These are phyloP conservation scores for Danio jaintianensis DNA, from an alignment of 2,797 vertebrate genomes.

Conservation along the genomic window DNA sequence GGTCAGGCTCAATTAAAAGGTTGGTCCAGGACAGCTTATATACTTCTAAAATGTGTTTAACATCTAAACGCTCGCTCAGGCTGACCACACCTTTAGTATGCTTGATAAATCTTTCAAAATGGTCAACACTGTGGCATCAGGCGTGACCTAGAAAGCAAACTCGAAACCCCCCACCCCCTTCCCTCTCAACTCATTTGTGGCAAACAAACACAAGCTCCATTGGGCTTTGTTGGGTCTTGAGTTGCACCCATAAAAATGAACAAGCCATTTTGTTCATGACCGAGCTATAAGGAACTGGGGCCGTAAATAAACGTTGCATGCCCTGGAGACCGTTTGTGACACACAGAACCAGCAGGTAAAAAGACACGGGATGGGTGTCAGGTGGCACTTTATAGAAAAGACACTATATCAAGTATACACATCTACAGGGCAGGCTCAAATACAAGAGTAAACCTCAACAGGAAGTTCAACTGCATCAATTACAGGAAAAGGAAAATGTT, in stretches of 20 bases:
- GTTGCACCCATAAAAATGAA: slow-evolving; percentile 59
- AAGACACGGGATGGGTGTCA: slow-evolving; percentile 54
- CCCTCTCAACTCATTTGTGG: slow-evolving; percentile 35
- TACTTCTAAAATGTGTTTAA: slow-evolving; percentile 57
- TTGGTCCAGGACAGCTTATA: slow-evolving; percentile 42
- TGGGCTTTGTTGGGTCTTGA: slow-evolving; percentile 60
- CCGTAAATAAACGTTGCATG: slow-evolving; percentile 59
- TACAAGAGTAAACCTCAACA: slow-evolving; percentile 61
- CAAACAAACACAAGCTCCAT: slow-evolving; percentile 41
- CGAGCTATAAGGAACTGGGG: slow-evolving; percentile 6
- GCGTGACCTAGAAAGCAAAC: slow-evolving; percentile 66
- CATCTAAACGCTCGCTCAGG: slow-evolving; percentile 34
- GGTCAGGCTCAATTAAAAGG: slow-evolving; percentile 74
- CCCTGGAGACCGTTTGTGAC: slow-evolving; percentile 48
- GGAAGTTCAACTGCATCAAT: slow-evolving; percentile 49
- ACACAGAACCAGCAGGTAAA: slow-evolving; percentile 68
- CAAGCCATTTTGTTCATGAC: slow-evolving; percentile 49
- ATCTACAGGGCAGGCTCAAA: slow-evolving; percentile 47
- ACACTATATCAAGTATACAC: slow-evolving; percentile 53
- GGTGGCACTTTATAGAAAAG: slow-evolving; percentile 57
- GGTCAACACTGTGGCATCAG: slow-evolving; percentile 33
- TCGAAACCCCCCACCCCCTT: slow-evolving; percentile 8
- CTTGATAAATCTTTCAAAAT: slow-evolving; percentile 59
- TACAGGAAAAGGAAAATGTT: slow-evolving; percentile 24
- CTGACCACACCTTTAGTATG: slow-evolving; percentile 45